phyloP scores from a whole-genome alignment of 2,797 vertebrate species.

The Mycteria americana region DNA sequence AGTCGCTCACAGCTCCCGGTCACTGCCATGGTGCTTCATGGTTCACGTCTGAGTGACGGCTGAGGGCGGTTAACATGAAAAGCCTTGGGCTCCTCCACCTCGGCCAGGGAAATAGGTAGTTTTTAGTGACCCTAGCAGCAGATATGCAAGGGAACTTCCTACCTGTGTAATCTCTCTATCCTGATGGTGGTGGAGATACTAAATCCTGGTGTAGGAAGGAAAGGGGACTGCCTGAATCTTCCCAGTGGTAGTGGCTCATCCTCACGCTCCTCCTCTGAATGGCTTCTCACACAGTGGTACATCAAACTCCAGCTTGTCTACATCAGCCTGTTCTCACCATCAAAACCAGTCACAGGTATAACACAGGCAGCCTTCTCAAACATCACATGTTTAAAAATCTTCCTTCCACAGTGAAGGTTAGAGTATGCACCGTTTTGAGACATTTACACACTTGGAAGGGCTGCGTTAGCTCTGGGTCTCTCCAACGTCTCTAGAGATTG shows the following conservation, averaged over 20 bases:
- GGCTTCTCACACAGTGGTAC: background rate
- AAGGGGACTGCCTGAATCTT: background rate
- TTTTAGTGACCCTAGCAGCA: background rate
- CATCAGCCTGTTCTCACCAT: background rate
- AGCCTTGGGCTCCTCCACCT: background rate
- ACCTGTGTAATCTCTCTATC: background rate
- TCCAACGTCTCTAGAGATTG: background rate
- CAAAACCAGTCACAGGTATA: background rate
- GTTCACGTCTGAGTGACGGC: background rate
- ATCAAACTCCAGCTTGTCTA: background rate
- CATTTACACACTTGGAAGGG: background rate
- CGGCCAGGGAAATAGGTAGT: background rate
- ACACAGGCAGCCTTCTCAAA: background rate
- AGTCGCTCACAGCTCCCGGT: background rate
- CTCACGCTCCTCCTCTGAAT: background rate
- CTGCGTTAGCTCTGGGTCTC: background rate
- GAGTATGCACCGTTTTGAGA: background rate
- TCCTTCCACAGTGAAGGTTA: background rate
- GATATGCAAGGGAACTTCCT: background rate
- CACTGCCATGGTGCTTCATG: background rate
- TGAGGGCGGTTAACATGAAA: accelerated
- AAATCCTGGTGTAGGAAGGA: background rate
- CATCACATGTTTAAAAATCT: background rate
- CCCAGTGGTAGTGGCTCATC: background rate
- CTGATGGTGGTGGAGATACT: background rate